Base-by-base conservation (phyloP, 2,113 vertebrate genomes). In the Axis porcinus region DNA sequence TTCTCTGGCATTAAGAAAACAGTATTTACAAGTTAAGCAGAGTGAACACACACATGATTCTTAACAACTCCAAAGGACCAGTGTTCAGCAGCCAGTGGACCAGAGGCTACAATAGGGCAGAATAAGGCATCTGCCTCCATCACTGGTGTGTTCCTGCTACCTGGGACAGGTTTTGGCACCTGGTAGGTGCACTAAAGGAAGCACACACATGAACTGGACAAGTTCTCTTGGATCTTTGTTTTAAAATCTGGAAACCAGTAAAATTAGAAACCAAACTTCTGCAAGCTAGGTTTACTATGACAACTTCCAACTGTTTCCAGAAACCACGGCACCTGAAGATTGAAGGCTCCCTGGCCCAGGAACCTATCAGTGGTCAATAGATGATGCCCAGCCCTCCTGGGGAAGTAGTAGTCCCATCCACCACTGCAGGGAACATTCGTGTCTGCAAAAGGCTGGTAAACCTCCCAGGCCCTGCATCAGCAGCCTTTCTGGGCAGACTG, bases 1-100 rank as follows among this genome's bases (percentile, higher is more conserved):
- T 58, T 84, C 94, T 55, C 88, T 58, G 57, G 85, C 81, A 95
- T 50, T 76, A 76, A 96, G 89, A 88, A 97, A 97, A 83, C 50
- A 70, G 64, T 60, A 85, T 74, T 97, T 96, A 86, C 76, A 95
- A 91, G 86, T 93, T 64, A 95, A 58, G 64, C 47, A n/a, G 36
- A 43, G 78, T 52, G 57, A 95, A 88, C 90, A 91, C 92, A 79
- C 5, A 23, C 3, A 14, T 14, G 21, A 11, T 70, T 91, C 64
- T 57, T 45, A 67, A 67, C 40, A 50, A 70, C 36, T 54, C 30
- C 95, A 19, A 85, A 95, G 91, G 78, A 9, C 33, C 57, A n/a
- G 0, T 1, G 30, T 33, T 74, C 52, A 40, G 85, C 86, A 95
- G 84, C 79, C 62, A 33, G 74, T 11, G 9, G 86, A n/a, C 60